A percentile compares a stretch with the other conserved stretches of the same genome.
These are phyloP conservation scores for Sturmia bella DNA, from an alignment of 2,888 invertebrate species.

Conservation along the genomic window DNA sequence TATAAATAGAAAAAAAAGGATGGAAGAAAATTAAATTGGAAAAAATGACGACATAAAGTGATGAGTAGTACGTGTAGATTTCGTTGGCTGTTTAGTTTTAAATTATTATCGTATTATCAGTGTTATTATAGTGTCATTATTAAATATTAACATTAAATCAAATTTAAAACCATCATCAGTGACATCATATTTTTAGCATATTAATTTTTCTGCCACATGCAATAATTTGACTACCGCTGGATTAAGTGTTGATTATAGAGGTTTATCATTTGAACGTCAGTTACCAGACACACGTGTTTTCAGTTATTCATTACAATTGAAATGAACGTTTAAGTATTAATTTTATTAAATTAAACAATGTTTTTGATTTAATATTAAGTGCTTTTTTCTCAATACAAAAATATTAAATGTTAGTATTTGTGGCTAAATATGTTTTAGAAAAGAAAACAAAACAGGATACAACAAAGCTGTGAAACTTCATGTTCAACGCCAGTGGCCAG, in stretches of 20 bases:
- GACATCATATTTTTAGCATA: constrained; percentile 45
- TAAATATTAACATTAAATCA: constrained; percentile 19
- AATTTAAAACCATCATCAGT: constrained; percentile 26
- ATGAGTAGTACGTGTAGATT: constrained; percentile 1
- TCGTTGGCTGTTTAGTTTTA: constrained; percentile 9
- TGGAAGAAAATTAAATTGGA: not conserved
- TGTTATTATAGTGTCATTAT: constrained; percentile 33
- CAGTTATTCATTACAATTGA: constrained; percentile 31
- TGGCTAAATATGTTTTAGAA: too few relatives aligned
- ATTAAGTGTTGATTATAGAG: constrained; percentile 31
- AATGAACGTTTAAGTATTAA: not conserved
- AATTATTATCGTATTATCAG: constrained; percentile 19
- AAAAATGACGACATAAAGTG: not conserved
- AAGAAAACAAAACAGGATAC: too few relatives aligned
- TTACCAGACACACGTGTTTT: constrained; percentile 52
- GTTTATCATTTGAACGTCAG: constrained; percentile 36
- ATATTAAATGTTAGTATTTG: too few relatives aligned
- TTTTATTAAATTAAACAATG: constrained; percentile 5
- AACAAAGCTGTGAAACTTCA: too few relatives aligned
- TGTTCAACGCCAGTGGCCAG: too few relatives aligned
- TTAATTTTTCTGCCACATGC: constrained; percentile 41
- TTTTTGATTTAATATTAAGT: not conserved
- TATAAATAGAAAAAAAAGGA: not conserved
- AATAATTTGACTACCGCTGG: constrained; percentile 41
- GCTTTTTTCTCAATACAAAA: too few relatives aligned